A percentile compares a stretch with the other conserved stretches of the same genome.
phyloP scores from a whole-genome alignment of 2,797 vertebrate species.

The Poecilia velifera region DNA sequence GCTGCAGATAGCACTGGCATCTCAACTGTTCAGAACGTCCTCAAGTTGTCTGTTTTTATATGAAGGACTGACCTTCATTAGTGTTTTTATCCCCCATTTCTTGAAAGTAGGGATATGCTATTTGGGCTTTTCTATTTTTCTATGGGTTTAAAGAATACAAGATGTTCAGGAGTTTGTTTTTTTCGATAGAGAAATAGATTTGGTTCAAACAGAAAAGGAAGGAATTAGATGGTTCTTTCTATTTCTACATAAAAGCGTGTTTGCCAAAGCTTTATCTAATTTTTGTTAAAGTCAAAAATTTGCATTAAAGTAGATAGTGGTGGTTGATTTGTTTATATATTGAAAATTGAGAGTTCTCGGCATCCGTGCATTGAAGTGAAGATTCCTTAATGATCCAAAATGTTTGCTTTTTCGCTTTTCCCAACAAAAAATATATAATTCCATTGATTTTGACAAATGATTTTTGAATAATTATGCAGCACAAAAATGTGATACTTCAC shows the following conservation, averaged over 20 bases:
- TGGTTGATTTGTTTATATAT: neutral
- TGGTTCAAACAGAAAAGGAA: neutral
- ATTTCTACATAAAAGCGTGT: neutral
- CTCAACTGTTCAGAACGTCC: neutral
- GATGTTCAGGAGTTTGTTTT: neutral
- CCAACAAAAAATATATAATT: neutral
- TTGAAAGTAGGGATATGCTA: neutral
- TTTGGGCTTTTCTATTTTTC: too few relatives aligned
- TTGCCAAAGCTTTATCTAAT: neutral
- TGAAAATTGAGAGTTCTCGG: neutral
- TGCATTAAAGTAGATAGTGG: neutral
- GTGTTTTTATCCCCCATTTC: neutral
- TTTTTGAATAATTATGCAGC: neutral
- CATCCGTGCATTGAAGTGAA: neutral
- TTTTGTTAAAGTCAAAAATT: neutral
- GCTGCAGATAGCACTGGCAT: conserved; percentile 7
- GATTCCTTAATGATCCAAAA: neutral
- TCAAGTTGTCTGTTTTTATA: neutral
- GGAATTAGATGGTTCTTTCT: neutral
- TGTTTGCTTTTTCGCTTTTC: neutral
- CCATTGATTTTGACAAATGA: neutral
- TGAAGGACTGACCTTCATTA: neutral
- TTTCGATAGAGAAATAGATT: neutral
- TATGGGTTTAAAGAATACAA: neutral
- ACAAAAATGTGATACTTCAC: neutral